phyloP scores from a whole-genome alignment of 2,888 invertebrate genomes.

The Elmis aenea region DNA sequence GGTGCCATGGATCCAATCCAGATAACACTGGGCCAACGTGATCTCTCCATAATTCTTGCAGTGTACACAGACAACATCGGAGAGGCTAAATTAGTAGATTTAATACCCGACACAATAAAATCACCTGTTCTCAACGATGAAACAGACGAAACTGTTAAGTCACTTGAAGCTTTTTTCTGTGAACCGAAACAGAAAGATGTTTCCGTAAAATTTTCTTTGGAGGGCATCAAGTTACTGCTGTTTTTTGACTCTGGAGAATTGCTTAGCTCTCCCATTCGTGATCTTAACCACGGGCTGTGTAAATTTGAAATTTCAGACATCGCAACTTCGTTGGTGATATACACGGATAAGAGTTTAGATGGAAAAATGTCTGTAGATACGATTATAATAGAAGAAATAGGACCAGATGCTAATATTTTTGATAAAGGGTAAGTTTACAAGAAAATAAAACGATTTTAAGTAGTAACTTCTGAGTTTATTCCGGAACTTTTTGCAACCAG shows the following conservation, averaged over 20 bases:
- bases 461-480: too few relatives aligned
- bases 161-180: constrained; percentile 69
- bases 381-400: constrained; percentile 65
- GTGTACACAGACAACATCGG: constrained; percentile 70
- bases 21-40: constrained; percentile 69
- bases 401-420: constrained; percentile 59
- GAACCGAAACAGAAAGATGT: constrained; percentile 61
- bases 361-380: constrained; percentile 66
- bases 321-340: constrained; percentile 57
- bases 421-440: constrained; percentile 59
- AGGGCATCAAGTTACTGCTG: constrained; percentile 65
- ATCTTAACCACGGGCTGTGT: constrained; percentile 65
- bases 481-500: too few relatives aligned
- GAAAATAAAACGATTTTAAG: too few relatives aligned
- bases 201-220: constrained; percentile 58
- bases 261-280: constrained; percentile 68
- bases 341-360: constrained; percentile 65
- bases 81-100: constrained; percentile 53
- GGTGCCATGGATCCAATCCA: constrained; percentile 62
- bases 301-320: constrained; percentile 66
- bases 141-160: constrained; percentile 51
- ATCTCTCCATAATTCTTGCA: constrained; percentile 65
- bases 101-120: constrained; percentile 39
- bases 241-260: constrained; percentile 72
- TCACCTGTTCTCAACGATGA: constrained; percentile 24